Percentiles rank a stretch among this genome's conserved stretches.
phyloP scores from a whole-genome alignment of 2,888 invertebrate species.

The Tortrix viridana region DNA sequence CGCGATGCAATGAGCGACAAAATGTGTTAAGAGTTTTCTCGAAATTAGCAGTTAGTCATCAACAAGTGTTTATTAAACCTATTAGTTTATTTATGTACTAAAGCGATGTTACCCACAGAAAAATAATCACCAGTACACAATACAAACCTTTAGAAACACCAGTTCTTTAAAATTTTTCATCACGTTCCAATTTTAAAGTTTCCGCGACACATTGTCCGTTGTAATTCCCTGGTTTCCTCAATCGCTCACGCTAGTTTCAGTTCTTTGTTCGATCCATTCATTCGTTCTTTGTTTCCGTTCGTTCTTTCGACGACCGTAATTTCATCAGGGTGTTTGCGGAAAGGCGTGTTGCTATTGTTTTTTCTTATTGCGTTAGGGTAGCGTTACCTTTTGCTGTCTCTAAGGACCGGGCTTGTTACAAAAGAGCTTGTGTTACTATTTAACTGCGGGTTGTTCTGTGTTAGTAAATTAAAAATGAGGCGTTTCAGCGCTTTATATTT shows the following conservation, averaged over 20 bases:
- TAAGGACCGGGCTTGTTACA: background rate
- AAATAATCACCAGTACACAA: too few species aligned
- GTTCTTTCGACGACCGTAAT: conserved; percentile 34
- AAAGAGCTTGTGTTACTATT: too few species aligned
- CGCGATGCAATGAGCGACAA: too few species aligned
- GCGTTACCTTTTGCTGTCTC: conserved; percentile 31
- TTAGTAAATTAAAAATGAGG: too few species aligned
- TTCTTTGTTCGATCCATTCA: conserved; percentile 35
- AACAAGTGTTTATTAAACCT: too few species aligned
- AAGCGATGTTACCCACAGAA: too few species aligned
- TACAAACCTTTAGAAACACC: too few species aligned
- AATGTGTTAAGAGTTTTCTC: too few species aligned
- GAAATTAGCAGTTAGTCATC: too few species aligned
- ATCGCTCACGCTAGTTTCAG: conserved; percentile 25
- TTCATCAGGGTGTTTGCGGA: conserved; percentile 37
- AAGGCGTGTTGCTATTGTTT: conserved; percentile 35
- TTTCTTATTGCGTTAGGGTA: conserved; percentile 32
- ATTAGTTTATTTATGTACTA: too few species aligned
- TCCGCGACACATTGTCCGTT: conserved; percentile 15
- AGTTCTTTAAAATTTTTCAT: background rate
- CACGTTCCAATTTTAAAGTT: conserved; percentile 25
- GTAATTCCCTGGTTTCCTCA: conserved; percentile 17
- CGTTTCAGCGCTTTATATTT: too few species aligned
- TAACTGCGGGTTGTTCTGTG: too few species aligned
- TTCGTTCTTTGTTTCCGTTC: conserved; percentile 35